Percentiles rank a stretch among this genome's conserved stretches.
phyloP scores from a whole-genome alignment of 2,113 vertebrate species.

The Sisor rabdophorus region DNA sequence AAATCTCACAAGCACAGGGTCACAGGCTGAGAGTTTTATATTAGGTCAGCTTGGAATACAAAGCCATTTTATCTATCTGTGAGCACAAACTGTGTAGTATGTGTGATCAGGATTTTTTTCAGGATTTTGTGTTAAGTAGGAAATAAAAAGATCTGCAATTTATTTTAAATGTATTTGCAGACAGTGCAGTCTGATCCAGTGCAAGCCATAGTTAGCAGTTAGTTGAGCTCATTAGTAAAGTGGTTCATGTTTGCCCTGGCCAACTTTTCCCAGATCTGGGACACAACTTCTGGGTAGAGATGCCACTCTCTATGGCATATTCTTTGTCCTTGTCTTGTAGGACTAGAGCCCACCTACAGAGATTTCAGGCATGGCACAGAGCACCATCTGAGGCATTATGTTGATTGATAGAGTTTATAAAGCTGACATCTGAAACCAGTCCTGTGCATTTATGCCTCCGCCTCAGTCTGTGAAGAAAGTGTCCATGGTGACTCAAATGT shows the following conservation, averaged over 20 bases:
- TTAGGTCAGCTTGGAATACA: neutral
- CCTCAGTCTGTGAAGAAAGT: neutral
- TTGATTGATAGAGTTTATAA: neutral
- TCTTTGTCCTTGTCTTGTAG: neutral
- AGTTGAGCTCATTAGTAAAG: neutral
- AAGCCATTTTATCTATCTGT: neutral
- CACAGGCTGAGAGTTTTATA: neutral
- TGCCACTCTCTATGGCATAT: neutral
- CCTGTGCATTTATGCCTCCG: neutral
- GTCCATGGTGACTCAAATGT: neutral
- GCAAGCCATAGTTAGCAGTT: neutral
- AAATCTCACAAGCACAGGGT: neutral
- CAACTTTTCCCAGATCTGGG: neutral
- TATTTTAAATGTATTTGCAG: too few relatives aligned
- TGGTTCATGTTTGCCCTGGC: neutral
- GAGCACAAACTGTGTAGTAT: neutral
- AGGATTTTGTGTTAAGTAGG: neutral
- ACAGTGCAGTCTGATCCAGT: neutral
- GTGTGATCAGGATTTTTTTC: too few relatives aligned
- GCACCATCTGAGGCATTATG: neutral
- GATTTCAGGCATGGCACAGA: neutral
- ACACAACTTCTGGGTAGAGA: slow-evolving; percentile 7
- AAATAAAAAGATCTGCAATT: too few relatives aligned
- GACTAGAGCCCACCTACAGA: neutral
- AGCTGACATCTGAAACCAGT: too few relatives aligned